phyloP scores from a whole-genome alignment of 2,888 invertebrate genomes.

The Seira sanloemensis region DNA sequence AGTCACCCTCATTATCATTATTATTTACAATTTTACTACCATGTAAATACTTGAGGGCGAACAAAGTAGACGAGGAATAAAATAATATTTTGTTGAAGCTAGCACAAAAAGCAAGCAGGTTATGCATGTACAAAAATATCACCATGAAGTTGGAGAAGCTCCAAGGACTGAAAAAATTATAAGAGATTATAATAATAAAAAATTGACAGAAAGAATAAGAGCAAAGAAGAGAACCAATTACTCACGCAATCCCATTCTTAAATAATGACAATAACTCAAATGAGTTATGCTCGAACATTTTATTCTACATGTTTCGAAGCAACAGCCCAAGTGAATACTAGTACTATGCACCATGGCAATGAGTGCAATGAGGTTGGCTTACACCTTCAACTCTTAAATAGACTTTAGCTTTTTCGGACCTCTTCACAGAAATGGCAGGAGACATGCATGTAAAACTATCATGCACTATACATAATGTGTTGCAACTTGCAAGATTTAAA shows the following conservation, averaged over 20 bases:
- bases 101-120: not conserved
- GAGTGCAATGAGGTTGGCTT: conserved; percentile 36
- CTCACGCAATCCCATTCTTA: conserved; percentile 47
- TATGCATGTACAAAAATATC: not conserved
- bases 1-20: no score
- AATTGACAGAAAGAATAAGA: not conserved
- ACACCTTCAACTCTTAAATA: no score
- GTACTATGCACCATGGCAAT: not conserved
- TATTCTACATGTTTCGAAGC: no score
- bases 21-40: no score
- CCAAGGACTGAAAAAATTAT: conserved; percentile 19
- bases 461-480: no score
- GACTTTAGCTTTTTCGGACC: no score
- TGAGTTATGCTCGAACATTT: not conserved
- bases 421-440: no score
- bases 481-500: no score
- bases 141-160: no score
- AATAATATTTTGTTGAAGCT: not conserved
- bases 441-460: no score
- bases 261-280: conserved; percentile 14
- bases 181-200: conserved; percentile 6
- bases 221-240: conserved; percentile 41
- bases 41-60: conserved; percentile 4
- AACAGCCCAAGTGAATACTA: no score
- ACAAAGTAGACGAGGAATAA: not conserved